Base-by-base conservation (phyloP, 2,888 invertebrate species). In the Chesias legatella region DNA sequence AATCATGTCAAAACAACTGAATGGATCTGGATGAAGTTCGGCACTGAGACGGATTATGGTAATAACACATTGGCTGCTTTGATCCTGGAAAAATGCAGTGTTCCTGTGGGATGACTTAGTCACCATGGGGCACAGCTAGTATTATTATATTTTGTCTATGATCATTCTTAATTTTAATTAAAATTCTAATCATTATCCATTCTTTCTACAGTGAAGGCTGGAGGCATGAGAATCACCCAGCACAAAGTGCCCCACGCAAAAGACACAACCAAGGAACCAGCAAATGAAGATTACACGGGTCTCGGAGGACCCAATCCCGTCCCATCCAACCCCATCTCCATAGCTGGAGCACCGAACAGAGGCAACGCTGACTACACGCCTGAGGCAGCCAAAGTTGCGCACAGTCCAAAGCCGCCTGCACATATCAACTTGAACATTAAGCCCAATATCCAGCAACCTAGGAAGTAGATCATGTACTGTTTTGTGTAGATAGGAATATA, bases 201-300 rank as follows among this genome's bases (percentile, higher is more conserved):
- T 23, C 7, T 28, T 6, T 13, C 28, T 28, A 34, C 79, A 96
- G 96, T 96, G 1, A 97, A 96, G 89, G 96, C 95, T 41, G 97
- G 97, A 33, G 96, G 96, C 1, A 96, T 96, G 96, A 90, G 97
- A 57, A 96, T 97, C 64, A 95, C 95, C 7, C 96, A 97, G 67
- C 94, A 97, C 69, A 96, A 96, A 78, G 80, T 90, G 1, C 90
- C 92, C 4, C 92, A 92, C 57, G 80, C 91, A 25, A 92, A 92
- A 56, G 92, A 92, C 37, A 88, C 86, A 7, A 28, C 53, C 6
- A 93, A 91, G 70, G 91, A 91, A 58, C 61, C 90, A 6, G 78
- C 90, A 2, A 90, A 91, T 34, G 94, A 94, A 68, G 94, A 94
- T 64, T 90, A 92, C 45, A 93, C 93, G 0, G 93, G 93, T 25